These are phyloP conservation scores for Kryptolebias marmoratus DNA, from an alignment of 2,113 vertebrate species.

Conservation along the genomic window DNA sequence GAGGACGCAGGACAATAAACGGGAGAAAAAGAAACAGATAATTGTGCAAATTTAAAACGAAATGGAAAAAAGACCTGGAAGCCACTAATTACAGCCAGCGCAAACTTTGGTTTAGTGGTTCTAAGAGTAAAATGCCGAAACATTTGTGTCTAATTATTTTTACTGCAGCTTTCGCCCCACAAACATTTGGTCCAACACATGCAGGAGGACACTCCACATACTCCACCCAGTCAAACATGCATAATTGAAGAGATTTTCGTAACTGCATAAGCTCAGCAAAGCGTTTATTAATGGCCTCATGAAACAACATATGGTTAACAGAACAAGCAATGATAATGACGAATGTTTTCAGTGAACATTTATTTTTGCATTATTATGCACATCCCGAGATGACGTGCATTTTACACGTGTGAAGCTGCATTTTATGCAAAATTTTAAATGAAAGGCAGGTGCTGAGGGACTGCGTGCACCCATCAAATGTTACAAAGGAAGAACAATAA, in stretches of 20 bases:
- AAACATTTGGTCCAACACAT: conserved; percentile 23
- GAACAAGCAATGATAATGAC: not conserved
- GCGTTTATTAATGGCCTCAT: not conserved
- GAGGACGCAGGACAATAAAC: conserved; percentile 20
- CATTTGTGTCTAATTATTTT: conserved; percentile 65
- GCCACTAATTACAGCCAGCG: conserved; percentile 61
- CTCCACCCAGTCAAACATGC: conserved; percentile 22
- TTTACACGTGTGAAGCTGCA: not conserved
- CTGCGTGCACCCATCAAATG: not conserved
- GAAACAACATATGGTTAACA: not conserved
- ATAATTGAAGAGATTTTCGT: not conserved
- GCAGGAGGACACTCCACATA: not conserved
- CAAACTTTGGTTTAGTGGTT: conserved; percentile 66
- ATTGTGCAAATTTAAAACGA: conserved; percentile 6
- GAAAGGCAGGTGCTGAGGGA: conserved; percentile 2
- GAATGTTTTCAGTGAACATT: too few relatives aligned
- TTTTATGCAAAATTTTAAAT: not conserved
- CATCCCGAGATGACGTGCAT: too few relatives aligned
- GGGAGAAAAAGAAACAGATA: conserved; percentile 35
- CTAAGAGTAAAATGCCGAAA: conserved; percentile 41
- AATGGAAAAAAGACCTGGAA: conserved; percentile 13
- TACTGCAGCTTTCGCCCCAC: conserved; percentile 12
- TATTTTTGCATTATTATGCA: too few relatives aligned
- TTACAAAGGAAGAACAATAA: not conserved
- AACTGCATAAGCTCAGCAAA: not conserved